phyloP scores from a whole-genome alignment of 1,140 invertebrate species.

The Lamellibrachia luymesi region DNA sequence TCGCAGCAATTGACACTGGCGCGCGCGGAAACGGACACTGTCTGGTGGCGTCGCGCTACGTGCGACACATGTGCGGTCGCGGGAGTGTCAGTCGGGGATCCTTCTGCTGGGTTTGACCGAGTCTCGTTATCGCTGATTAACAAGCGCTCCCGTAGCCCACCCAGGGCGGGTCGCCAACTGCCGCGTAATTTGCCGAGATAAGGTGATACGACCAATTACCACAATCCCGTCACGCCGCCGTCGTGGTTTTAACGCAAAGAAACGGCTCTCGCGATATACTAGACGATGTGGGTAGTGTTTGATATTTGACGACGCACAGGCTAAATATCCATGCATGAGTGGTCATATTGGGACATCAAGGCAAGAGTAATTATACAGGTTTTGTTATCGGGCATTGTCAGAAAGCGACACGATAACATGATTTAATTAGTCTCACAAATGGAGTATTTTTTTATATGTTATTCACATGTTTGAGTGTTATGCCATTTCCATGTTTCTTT shows the following conservation, averaged over 20 bases:
- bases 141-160: not conserved
- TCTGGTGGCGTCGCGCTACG: not conserved
- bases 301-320: not conserved
- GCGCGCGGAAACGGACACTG: not conserved
- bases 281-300: not conserved
- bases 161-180: not conserved
- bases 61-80: not conserved
- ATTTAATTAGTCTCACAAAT: not conserved
- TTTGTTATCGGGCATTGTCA: not conserved
- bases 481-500: too few species aligned
- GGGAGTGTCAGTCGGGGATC: not conserved
- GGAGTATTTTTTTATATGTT: too few species aligned
- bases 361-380: not conserved
- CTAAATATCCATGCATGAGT: not conserved
- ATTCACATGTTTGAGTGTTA: too few species aligned
- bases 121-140: not conserved
- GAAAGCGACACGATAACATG: not conserved
- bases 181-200: not conserved
- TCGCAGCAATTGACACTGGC: slow-evolving; percentile 3
- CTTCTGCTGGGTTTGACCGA: not conserved
- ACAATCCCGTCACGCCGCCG: not conserved
- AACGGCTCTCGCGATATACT: not conserved
- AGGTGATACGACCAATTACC: not conserved
- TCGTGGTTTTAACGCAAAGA: not conserved
- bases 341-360: not conserved